Base-by-base conservation (phyloP, 2,888 invertebrate species). In the Pandemis corylana region DNA sequence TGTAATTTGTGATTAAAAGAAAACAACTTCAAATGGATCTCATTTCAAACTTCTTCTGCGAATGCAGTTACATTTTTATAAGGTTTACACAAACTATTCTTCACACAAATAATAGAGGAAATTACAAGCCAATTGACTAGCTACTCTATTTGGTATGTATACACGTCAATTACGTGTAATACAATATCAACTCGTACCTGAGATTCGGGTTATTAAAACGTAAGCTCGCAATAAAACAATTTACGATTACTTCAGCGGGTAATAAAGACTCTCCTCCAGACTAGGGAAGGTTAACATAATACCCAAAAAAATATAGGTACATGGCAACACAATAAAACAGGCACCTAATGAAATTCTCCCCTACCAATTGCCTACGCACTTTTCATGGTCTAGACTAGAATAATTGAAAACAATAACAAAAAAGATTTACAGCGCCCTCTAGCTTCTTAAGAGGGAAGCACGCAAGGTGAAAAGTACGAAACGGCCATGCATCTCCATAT, bases 391-490 rank as follows among this genome's bases (percentile, higher is more conserved):
- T 88, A 88, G 88, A 89, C 87, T 77, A 82, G 83, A 85, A 84
- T 82, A 82, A 87, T 84, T 86, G 85, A 84, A 81, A 81, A 82
- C 81, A 82, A 80, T 85, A 82, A 86, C 81, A 80, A 78, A 80
- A 80, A 81, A 81, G 78, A 84, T 83, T 85, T 81, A 81, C 79
- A 79, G 81, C 80, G 79, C 78, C 81, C 80, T 79, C 65, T 78
- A 74, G 76, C 82, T 77, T 80, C 84, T 84, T 83, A 81, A 75
- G 75, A 78, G 78, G 78, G 83, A 83, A 80, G 72, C 80, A 80
- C 87, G 87, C 80, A 80, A 88, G 87, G 88, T 87, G 85, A 85
- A 88, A 85, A 83, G 82, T 79, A 83, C 83, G 77, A 79, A 84
- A 81, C 77, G 79, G 74, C 80, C 74, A 83, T 84, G 80, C 79